A percentile compares a stretch with the other conserved stretches of the same genome.
phyloP scores from a whole-genome alignment of 2,888 invertebrate species.

The Sicus ferrugineus region DNA sequence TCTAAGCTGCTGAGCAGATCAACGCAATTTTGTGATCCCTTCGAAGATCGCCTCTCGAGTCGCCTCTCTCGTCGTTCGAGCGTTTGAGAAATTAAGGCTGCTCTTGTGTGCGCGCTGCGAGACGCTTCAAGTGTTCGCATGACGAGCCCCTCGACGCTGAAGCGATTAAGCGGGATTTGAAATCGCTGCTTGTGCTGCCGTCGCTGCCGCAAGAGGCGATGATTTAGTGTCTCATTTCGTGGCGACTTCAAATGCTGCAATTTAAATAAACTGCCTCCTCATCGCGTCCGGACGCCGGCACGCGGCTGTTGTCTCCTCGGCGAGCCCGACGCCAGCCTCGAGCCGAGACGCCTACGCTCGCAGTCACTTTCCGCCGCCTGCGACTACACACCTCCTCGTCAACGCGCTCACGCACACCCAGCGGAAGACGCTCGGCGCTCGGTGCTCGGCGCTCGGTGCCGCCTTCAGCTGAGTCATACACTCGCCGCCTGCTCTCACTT shows the following conservation, averaged over 20 bases:
- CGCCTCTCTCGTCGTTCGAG: no score
- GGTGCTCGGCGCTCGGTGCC: constrained; percentile 1
- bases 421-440: not conserved
- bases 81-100: no score
- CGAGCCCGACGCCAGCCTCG: not conserved
- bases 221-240: constrained; percentile 46
- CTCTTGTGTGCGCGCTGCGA: not conserved
- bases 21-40: no score
- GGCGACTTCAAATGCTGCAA: constrained; percentile 44
- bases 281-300: not conserved
- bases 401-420: constrained; percentile 20
- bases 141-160: not conserved
- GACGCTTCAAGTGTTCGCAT: not conserved
- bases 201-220: constrained; percentile 41
- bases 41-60: no score
- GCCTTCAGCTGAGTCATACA: constrained; percentile 20
- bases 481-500: constrained; percentile 23
- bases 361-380: not conserved
- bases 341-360: constrained; percentile 11
- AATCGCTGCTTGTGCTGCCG: not conserved
- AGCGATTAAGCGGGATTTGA: not conserved
- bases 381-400: constrained; percentile 18
- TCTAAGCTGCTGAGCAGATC: no score
- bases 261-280: constrained; percentile 52
- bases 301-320: not conserved